Percentiles rank a stretch among this genome's conserved stretches.
Evolutionary conservation across 1,140 invertebrate species (phyloP).

Genomic region (Grapholita molesta): DNA sequence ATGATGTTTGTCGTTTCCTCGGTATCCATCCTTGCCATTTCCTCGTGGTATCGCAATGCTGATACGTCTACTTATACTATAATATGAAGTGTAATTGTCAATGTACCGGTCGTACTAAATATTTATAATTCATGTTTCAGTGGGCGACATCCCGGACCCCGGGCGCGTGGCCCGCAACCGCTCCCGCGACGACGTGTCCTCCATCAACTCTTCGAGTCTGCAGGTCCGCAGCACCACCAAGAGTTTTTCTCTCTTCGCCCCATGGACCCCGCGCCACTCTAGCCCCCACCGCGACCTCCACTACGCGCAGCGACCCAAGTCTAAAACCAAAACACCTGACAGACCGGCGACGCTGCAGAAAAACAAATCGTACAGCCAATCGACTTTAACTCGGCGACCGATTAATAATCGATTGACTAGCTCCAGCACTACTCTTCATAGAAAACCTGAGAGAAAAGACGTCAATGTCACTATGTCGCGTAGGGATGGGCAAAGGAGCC

Average conservation of each 20-base stretch:
- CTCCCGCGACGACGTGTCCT: constrained; percentile 85
- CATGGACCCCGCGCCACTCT: constrained; percentile 88
- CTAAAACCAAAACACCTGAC: constrained; percentile 50
- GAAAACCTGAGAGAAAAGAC: constrained; percentile 56
- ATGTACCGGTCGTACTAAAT: no score
- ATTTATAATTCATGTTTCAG: constrained; percentile 58
- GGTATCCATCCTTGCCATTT: no score
- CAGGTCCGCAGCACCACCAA: constrained; percentile 88
- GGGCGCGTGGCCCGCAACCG: constrained; percentile 78
- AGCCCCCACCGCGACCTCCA: constrained; percentile 87
- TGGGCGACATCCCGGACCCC: constrained; percentile 85
- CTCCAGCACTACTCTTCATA: constrained; percentile 60
- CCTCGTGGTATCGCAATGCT: no score
- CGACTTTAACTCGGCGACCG: constrained; percentile 55
- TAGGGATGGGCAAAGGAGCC: constrained; percentile 70
- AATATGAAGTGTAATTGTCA: no score
- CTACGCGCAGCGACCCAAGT: constrained; percentile 83
- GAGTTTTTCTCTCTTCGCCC: constrained; percentile 89
- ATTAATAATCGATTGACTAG: constrained; percentile 55
- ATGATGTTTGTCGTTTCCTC: no score
- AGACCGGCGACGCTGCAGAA: constrained; percentile 49
- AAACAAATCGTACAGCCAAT: constrained; percentile 68
- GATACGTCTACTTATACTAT: no score
- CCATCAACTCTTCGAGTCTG: constrained; percentile 78
- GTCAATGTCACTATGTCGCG: no score